Evolutionary conservation across 2,113 vertebrate genomes (phyloP).

Genomic region (Burhinus bistriatus): DNA sequence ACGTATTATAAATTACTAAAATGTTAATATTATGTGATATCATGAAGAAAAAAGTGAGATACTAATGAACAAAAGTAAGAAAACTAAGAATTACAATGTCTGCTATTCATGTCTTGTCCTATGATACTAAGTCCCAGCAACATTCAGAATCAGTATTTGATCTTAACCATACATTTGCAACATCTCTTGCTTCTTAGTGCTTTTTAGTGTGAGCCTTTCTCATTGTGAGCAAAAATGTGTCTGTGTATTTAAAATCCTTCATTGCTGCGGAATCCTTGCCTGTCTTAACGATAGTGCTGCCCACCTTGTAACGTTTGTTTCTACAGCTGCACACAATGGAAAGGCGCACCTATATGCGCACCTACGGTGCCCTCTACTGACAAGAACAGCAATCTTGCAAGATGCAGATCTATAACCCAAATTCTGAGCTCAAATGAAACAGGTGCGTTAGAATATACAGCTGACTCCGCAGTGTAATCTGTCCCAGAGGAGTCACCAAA

Average conservation of each 20-base stretch:
- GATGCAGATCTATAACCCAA: not conserved
- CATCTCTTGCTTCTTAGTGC: not conserved
- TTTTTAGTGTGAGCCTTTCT: not conserved
- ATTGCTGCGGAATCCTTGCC: not conserved
- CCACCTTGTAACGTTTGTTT: not conserved
- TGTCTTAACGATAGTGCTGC: not conserved
- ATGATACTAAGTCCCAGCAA: not conserved
- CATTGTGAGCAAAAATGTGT: not conserved
- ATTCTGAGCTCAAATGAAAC: not conserved
- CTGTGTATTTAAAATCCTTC: not conserved
- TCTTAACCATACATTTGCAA: not conserved
- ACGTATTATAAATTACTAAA: not conserved
- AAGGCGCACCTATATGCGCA: not conserved
- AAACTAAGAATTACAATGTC: not conserved
- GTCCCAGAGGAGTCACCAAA: not conserved
- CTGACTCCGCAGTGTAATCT: not conserved
- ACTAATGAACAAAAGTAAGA: not conserved
- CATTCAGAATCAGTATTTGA: not conserved
- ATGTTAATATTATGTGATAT: not conserved
- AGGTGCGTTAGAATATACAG: not conserved
- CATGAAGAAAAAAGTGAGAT: not conserved
- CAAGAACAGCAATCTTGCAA: not conserved
- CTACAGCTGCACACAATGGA: rapidly evolving
- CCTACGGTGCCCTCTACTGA: not conserved
- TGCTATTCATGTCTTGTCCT: not conserved